Evolutionary conservation across 1,140 invertebrate genomes (phyloP), one percentile per base, ranked within the genome.

Genomic region (Drosophila nannoptera): DNA sequence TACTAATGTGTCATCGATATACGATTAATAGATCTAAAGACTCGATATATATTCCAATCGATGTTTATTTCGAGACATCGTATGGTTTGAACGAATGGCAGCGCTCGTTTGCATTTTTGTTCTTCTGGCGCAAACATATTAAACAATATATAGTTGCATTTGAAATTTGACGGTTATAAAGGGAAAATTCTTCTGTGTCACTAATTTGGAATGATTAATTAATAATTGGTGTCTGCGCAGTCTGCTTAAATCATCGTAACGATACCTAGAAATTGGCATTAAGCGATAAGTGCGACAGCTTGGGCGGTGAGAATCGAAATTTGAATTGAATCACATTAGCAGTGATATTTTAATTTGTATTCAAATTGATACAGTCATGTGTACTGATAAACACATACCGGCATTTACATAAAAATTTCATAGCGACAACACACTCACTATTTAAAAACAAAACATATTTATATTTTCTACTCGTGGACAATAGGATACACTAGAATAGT

Each of bases 401-500:
- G n/a, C 38, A 60, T 43, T 66, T 36, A 53, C 48, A 53, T 33
- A 31, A 53, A 53, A 67, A 67, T 45, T 67, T 67, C 48, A 52
- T 67, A 45, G 38, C 64, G 32, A 61, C 22, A 52, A 7, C 56
- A 67, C 56, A 61, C 48, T 35, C 9, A 45, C 31, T 53, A 46
- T 31, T 60, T 36, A 4, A 60, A 67, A 60, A 67, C 54, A 43
- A 59, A 59, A 33, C 55, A 66, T 40, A 65, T 50, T 50, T 59
- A 49, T 38, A 65, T 65, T 64, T 56, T 64, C 52, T 48, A 56
- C 45, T 33, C 29, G 12, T 42, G 55, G 33, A 63, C 50, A 40
- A 60, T 60, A 60, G 59, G 16, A 60, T 22, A 60, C 46, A 43
- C 32, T 33, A 52, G 32, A 61, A 60, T 35, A 60, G 36, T 16